Evolutionary conservation across 2,113 vertebrate species (phyloP).

Genomic region (Percina caprodes): DNA sequence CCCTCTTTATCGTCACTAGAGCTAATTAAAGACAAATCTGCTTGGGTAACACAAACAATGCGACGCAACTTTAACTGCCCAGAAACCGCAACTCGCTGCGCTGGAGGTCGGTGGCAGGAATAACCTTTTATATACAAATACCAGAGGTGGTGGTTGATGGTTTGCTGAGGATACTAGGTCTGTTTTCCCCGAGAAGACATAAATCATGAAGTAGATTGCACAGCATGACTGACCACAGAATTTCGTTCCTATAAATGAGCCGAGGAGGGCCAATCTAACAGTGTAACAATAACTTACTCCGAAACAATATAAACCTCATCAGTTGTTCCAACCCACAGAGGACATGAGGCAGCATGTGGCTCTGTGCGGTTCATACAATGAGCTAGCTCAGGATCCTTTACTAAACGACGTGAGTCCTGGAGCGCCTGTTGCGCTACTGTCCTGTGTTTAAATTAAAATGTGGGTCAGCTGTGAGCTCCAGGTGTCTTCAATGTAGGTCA

Average conservation of each 20-base stretch:
- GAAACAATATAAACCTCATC: constrained; percentile 37
- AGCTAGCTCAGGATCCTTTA: constrained; percentile 6
- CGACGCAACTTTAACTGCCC: constrained; percentile 72
- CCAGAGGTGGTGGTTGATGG: constrained; percentile 74
- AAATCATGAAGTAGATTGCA: constrained; percentile 72
- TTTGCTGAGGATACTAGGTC: constrained; percentile 61
- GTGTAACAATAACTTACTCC: constrained; percentile 54
- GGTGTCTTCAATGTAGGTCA: not conserved
- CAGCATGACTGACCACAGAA: constrained; percentile 60
- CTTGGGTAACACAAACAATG: constrained; percentile 74
- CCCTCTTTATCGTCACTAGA: constrained; percentile 63
- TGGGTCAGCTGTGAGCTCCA: not conserved
- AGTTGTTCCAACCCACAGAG: constrained; percentile 28
- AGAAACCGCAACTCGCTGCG: constrained; percentile 54
- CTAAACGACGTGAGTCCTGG: constrained; percentile 12
- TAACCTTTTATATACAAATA: constrained; percentile 69
- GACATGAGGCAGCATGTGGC: constrained; percentile 16
- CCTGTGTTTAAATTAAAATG: not conserved
- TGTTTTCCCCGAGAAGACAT: constrained; percentile 58
- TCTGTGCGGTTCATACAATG: constrained; percentile 24
- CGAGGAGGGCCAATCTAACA: constrained; percentile 31
- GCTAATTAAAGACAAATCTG: constrained; percentile 78
- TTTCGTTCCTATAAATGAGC: constrained; percentile 60
- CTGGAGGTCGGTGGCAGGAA: constrained; percentile 67
- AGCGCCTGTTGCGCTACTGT: not conserved